These are phyloP conservation scores for Eupithecia subumbrata DNA, from an alignment of 2,888 invertebrate genomes.

Conservation along the genomic window DNA sequence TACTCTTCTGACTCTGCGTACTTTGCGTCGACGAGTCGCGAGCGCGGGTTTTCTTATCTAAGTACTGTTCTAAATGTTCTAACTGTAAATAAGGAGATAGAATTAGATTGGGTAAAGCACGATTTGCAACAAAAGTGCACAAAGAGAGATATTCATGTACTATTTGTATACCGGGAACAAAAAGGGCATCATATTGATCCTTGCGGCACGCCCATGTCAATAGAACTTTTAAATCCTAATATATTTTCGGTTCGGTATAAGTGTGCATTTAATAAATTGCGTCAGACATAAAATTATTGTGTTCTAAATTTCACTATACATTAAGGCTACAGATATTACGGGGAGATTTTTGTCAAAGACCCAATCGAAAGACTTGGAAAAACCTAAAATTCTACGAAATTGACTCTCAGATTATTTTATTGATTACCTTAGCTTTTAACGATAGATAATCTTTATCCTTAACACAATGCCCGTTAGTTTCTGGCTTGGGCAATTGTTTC, in stretches of 20 bases:
- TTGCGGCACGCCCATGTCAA: not conserved
- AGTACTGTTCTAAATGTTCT: conserved; percentile 67
- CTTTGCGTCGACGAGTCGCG: conserved; percentile 51
- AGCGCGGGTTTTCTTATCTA: conserved; percentile 55
- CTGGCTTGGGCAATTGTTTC: conserved; percentile 50
- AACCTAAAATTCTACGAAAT: not conserved
- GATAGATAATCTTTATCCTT: conserved; percentile 45
- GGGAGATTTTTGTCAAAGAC: not conserved
- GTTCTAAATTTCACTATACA: not conserved
- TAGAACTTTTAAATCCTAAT: not conserved
- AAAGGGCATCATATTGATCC: not conserved
- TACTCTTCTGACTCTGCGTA: conserved; percentile 42
- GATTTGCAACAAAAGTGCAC: not conserved
- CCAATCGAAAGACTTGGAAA: not conserved
- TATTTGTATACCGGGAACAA: not conserved
- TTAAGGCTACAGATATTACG: not conserved
- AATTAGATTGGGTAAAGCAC: not conserved
- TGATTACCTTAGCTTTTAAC: conserved; percentile 29
- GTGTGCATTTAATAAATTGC: not conserved
- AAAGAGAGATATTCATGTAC: not conserved
- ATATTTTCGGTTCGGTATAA: not conserved
- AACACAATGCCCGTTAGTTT: conserved; percentile 61
- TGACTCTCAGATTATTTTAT: not conserved
- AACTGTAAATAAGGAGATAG: conserved; percentile 51
- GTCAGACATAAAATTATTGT: not conserved